phyloP scores from a whole-genome alignment of 1,140 invertebrate genomes.

The Diabrotica virgifera region DNA sequence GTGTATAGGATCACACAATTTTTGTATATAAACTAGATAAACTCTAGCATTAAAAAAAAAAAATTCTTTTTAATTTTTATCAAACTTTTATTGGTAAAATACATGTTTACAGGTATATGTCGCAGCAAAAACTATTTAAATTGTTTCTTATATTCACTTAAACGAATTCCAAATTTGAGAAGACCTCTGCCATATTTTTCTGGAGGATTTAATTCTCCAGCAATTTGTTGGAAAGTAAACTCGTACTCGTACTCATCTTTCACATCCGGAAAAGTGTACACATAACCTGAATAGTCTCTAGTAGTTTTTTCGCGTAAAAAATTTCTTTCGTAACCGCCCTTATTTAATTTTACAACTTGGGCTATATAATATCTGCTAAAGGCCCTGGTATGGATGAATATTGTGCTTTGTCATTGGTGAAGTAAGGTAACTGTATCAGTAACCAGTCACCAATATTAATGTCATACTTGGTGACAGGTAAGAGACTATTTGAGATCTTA shows the following conservation, averaged over 20 bases:
- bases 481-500: background rate
- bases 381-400: too few relatives aligned
- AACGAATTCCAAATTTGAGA: background rate
- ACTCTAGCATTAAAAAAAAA: too few relatives aligned
- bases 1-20: too few relatives aligned
- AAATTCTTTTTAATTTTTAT: too few relatives aligned
- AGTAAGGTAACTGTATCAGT: too few relatives aligned
- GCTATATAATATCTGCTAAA: background rate
- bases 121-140: background rate
- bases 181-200: background rate
- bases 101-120: too few relatives aligned
- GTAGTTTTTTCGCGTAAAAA: constrained; percentile 5
- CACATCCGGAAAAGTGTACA: background rate
- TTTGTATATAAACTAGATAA: too few relatives aligned
- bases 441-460: constrained; percentile 4
- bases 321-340: background rate
- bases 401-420: too few relatives aligned
- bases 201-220: background rate
- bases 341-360: constrained; percentile 4
- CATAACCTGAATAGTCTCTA: background rate
- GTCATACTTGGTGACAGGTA: background rate
- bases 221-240: constrained; percentile 4
- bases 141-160: constrained; percentile 5
- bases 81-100: too few relatives aligned
- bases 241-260: background rate